phyloP scores from a whole-genome alignment of 2,888 invertebrate genomes.

The Rhynchonema sp. region DNA sequence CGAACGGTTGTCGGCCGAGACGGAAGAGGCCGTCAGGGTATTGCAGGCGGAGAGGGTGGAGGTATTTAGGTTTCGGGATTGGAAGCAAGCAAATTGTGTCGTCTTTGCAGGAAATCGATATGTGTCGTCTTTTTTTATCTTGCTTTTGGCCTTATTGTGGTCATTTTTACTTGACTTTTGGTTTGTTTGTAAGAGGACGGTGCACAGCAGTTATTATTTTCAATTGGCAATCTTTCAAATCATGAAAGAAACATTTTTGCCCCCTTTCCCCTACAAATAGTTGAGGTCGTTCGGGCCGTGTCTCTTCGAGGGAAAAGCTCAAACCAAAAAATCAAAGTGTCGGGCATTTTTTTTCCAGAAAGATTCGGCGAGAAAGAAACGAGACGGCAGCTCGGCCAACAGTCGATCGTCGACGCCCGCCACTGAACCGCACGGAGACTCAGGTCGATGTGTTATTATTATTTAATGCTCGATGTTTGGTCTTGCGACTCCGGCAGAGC shows the following conservation, averaged over 20 bases:
- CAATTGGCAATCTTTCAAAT: too few relatives aligned
- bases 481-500: too few relatives aligned
- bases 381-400: neutral
- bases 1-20: neutral
- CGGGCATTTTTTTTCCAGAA: neutral
- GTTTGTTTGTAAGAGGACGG: too few relatives aligned
- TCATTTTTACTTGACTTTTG: too few relatives aligned
- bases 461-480: neutral
- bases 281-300: too few relatives aligned
- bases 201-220: too few relatives aligned
- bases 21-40: neutral
- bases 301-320: too few relatives aligned
- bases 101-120: neutral
- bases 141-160: too few relatives aligned
- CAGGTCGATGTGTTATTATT: too few relatives aligned
- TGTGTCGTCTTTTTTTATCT: too few relatives aligned
- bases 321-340: neutral
- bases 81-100: neutral
- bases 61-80: neutral
- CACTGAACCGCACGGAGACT: neutral
- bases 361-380: neutral
- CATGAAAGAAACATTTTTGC: too few relatives aligned
- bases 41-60: neutral
- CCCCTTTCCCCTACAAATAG: too few relatives aligned
- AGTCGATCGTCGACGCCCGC: neutral